Evolutionary conservation across 2,888 invertebrate species (phyloP).

Genomic region (Andrena marginata): DNA sequence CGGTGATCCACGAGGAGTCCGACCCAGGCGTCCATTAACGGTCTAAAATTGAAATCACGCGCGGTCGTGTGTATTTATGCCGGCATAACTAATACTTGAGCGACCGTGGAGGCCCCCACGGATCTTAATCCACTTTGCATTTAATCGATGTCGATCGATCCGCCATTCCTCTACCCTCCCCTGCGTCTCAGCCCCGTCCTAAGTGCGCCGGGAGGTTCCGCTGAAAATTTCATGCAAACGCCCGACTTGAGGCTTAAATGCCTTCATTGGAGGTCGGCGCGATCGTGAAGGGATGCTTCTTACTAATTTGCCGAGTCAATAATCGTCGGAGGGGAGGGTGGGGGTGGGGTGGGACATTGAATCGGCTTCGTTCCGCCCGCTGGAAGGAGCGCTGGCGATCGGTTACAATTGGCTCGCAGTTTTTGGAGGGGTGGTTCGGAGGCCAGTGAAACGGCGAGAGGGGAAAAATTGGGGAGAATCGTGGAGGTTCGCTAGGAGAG

Average conservation of each 20-base stretch:
- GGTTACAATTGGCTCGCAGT: conserved; percentile 19
- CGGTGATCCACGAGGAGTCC: conserved; percentile 2
- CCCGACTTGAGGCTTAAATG: conserved; percentile 35
- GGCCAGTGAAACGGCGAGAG: neutral
- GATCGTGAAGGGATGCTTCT: conserved; percentile 38
- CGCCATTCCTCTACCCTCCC: neutral
- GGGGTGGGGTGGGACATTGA: neutral
- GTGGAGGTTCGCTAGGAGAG: too few species aligned
- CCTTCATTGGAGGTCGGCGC: conserved; percentile 26
- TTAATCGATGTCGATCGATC: conserved; percentile 49
- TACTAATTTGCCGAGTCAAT: conserved; percentile 51
- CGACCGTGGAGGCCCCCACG: neutral
- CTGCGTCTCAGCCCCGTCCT: neutral
- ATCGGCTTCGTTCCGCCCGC: neutral
- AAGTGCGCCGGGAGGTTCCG: conserved; percentile 9
- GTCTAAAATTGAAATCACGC: conserved; percentile 55
- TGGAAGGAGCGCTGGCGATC: conserved; percentile 26
- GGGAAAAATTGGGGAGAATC: neutral
- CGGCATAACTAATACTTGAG: conserved; percentile 45
- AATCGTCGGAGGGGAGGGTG: conserved; percentile 3
- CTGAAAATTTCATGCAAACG: conserved; percentile 50
- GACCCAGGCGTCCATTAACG: conserved; percentile 42
- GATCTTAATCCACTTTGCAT: conserved; percentile 22
- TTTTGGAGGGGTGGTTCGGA: neutral
- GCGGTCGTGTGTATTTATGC: conserved; percentile 44